phyloP scores from a whole-genome alignment of 1,140 invertebrate genomes.

The Microplitis mediator region DNA sequence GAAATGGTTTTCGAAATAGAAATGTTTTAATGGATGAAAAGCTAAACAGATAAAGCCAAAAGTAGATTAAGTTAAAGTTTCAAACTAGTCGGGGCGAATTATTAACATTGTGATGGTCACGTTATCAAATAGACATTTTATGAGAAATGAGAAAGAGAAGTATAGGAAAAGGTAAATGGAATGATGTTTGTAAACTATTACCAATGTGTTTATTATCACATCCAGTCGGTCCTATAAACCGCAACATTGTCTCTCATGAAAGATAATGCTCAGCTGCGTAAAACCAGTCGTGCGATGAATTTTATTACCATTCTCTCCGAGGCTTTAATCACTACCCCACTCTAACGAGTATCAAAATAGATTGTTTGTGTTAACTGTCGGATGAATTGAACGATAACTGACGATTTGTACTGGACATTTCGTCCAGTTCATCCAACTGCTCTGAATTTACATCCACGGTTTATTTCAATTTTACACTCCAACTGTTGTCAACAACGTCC shows the following conservation, averaged over 20 bases:
- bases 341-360: conserved; percentile 6
- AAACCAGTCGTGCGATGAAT: not conserved
- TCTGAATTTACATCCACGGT: not conserved
- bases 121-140: too few species aligned
- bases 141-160: not conserved
- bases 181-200: not conserved
- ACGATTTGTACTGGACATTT: not conserved
- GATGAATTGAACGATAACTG: not conserved
- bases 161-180: not conserved
- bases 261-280: not conserved
- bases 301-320: not conserved
- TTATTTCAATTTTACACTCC: not conserved
- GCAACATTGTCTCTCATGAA: conserved; percentile 13
- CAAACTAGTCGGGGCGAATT: too few species aligned
- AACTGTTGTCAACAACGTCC: not conserved
- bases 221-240: not conserved
- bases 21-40: too few species aligned
- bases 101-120: too few species aligned
- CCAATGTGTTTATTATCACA: not conserved
- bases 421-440: not conserved
- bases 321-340: not conserved
- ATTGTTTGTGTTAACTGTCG: conserved; percentile 4
- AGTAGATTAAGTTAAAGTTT: too few species aligned
- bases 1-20: too few species aligned
- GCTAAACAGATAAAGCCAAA: too few species aligned